A percentile compares a stretch with the other conserved stretches of the same genome.
Conservation (phyloP, 2,797 vertebrate species). For the Phoebastria nigripes region DNA sequence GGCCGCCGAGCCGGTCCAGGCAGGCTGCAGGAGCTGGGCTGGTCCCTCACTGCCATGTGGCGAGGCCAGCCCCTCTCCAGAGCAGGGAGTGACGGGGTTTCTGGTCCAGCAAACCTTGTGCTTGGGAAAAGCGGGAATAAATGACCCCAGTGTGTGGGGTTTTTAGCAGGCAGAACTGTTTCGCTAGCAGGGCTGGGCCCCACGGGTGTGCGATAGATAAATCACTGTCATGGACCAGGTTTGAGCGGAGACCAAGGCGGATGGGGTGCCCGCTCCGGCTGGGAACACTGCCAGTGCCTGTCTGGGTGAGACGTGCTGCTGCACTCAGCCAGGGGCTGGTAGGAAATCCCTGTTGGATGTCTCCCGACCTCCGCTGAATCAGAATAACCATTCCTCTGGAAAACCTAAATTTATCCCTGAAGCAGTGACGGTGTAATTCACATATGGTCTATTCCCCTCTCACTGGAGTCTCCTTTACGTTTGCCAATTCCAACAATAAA, state of each 20-base stretch:
- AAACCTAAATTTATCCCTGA: neutral
- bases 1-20: rapidly evolving
- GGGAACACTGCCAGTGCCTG: neutral
- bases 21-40: neutral
- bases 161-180: neutral
- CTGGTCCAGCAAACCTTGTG: neutral
- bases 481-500: neutral
- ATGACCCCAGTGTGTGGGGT: rapidly evolving
- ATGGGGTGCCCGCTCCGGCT: neutral
- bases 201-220: rapidly evolving
- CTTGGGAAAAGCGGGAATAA: neutral
- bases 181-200: neutral
- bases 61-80: rapidly evolving
- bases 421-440: neutral
- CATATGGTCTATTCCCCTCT: neutral
- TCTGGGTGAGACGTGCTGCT: neutral
- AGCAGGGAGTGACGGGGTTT: rapidly evolving
- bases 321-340: neutral
- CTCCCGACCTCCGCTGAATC: neutral
- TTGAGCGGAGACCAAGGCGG: rapidly evolving
- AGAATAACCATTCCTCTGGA: neutral
- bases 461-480: neutral
- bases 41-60: rapidly evolving
- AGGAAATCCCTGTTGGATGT: neutral
- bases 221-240: neutral